phyloP scores from a whole-genome alignment of 2,113 vertebrate genomes.

The Manacus vitellinus region DNA sequence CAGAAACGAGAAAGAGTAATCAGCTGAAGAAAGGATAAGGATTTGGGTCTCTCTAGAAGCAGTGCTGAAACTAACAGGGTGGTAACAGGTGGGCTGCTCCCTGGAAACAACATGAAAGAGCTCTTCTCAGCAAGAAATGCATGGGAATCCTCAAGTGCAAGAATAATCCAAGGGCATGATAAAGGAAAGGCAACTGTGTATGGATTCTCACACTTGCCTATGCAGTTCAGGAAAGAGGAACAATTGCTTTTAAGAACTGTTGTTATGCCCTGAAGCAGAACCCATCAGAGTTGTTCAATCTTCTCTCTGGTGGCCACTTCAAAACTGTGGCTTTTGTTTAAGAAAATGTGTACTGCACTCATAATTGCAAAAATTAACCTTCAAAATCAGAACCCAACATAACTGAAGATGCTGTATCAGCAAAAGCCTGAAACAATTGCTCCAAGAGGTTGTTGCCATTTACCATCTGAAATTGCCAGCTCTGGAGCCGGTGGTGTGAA shows the following conservation, averaged over 20 bases:
- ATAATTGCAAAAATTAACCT: slow-evolving; percentile 54
- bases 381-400: slow-evolving; percentile 9
- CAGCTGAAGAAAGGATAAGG: not conserved
- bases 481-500: not conserved
- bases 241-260: not conserved
- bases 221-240: not conserved
- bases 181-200: not conserved
- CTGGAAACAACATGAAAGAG: not conserved
- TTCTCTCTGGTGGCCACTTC: slow-evolving; percentile 4
- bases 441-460: not conserved
- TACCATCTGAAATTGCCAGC: not conserved
- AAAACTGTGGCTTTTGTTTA: slow-evolving; percentile 24
- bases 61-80: not conserved
- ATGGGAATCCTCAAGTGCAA: not conserved
- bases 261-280: slow-evolving; percentile 49
- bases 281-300: not conserved
- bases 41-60: not conserved
- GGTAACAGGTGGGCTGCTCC: not conserved
- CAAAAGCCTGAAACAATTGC: not conserved
- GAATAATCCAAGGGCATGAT: slow-evolving; percentile 3
- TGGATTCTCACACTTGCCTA: not conserved
- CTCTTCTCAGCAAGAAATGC: not conserved
- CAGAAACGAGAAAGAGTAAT: not conserved
- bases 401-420: not conserved
- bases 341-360: not conserved